These are phyloP conservation scores for Dicyrtoma fusca DNA, from an alignment of 2,888 invertebrate species.

Conservation along the genomic window DNA sequence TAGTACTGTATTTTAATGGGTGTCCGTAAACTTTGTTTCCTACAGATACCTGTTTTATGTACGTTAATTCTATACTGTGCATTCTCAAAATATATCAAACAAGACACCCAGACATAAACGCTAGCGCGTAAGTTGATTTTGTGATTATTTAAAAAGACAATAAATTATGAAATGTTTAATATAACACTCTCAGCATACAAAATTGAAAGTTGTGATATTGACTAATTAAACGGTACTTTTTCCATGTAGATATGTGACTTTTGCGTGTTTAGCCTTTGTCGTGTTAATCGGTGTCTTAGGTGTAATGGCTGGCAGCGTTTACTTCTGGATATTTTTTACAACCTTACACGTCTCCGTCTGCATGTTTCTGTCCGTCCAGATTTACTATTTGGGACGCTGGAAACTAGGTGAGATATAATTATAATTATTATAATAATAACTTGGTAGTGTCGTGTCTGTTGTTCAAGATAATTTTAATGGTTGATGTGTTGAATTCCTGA, in stretches of 20 bases:
- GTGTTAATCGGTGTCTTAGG: slow-evolving; percentile 70
- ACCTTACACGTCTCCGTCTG: slow-evolving; percentile 70
- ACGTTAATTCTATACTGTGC: slow-evolving; percentile 81
- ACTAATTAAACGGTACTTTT: no score
- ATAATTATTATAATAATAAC: slow-evolving; percentile 18
- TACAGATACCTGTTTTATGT: slow-evolving; percentile 91
- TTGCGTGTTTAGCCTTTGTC: slow-evolving; percentile 76
- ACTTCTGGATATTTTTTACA: slow-evolving; percentile 76
- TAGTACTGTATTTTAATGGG: no score
- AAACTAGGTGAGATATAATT: slow-evolving; percentile 65
- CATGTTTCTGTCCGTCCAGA: slow-evolving; percentile 69
- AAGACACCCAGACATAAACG: slow-evolving; percentile 85
- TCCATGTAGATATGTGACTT: slow-evolving; percentile 60
- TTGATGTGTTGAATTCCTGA: no score
- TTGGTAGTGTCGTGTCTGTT: no score
- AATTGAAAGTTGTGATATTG: neutral
- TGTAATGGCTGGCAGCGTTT: slow-evolving; percentile 67
- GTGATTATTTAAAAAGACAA: neutral
- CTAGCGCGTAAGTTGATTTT: slow-evolving; percentile 69
- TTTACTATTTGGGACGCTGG: slow-evolving; percentile 77
- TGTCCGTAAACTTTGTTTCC: no score
- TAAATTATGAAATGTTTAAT: neutral
- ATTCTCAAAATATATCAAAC: slow-evolving; percentile 87
- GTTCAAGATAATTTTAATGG: no score
- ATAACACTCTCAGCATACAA: neutral